These are phyloP conservation scores for Drosophila prostipennis DNA, from an alignment of 2,888 invertebrate genomes.

Conservation along the genomic window DNA sequence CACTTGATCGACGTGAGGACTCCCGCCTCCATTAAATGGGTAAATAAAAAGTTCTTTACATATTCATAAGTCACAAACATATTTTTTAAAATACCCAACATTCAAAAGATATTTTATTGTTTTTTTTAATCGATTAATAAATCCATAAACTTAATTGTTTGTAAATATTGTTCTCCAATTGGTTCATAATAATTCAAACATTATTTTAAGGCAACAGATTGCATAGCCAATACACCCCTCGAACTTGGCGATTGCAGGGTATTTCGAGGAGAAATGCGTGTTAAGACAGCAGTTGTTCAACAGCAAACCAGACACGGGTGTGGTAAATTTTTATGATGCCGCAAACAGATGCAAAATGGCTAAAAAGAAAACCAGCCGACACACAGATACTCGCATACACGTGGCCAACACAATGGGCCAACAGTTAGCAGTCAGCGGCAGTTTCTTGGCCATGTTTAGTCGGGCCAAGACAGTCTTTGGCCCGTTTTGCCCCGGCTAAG, in stretches of 20 bases:
- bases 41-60: too few species aligned
- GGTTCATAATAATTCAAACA: too few species aligned
- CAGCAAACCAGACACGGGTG: constrained; percentile 72
- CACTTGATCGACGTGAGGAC: neutral
- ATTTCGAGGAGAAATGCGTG: constrained; percentile 46
- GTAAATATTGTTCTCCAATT: too few species aligned
- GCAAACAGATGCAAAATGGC: constrained; percentile 78
- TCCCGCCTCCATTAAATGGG: neutral
- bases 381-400: constrained; percentile 17
- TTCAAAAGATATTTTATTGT: too few species aligned
- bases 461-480: neutral
- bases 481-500: constrained; percentile 1
- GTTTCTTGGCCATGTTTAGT: constrained; percentile 59
- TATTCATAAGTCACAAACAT: too few species aligned
- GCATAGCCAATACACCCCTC: neutral
- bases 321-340: constrained; percentile 77
- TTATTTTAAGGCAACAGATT: neutral
- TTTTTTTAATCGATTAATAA: too few species aligned
- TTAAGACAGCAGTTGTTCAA: constrained; percentile 67
- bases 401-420: constrained; percentile 64
- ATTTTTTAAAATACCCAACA: too few species aligned
- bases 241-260: neutral
- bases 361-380: constrained; percentile 55
- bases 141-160: too few species aligned
- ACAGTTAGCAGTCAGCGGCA: constrained; percentile 67